A percentile compares a stretch with the other conserved stretches of the same genome.
Conservation (phyloP, 1,140 invertebrate species). For the Drosophila neocordata region DNA sequence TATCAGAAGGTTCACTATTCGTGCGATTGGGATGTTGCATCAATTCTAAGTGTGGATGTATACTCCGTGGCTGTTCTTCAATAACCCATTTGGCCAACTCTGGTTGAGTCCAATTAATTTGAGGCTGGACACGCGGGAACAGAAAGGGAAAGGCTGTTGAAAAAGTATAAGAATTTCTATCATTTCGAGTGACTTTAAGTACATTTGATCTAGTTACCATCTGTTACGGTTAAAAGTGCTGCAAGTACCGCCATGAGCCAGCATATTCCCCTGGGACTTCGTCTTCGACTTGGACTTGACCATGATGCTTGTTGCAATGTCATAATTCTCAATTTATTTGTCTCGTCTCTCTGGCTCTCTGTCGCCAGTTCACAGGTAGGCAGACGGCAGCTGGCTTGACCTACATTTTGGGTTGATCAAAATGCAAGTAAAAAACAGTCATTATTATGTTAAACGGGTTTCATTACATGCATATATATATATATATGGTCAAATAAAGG, state of each 20-base stretch:
- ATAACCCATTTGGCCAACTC: conserved; percentile 84
- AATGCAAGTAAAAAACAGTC: conserved; percentile 40
- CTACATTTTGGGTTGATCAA: conserved; percentile 55
- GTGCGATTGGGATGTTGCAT: conserved; percentile 82
- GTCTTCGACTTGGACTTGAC: conserved; percentile 11
- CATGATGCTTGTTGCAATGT: conserved; percentile 31
- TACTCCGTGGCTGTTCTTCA: conserved; percentile 83
- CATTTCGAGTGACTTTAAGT: background rate
- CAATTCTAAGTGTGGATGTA: conserved; percentile 84
- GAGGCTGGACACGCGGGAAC: conserved; percentile 69
- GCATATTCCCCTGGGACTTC: conserved; percentile 55
- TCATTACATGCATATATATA: conserved; percentile 14
- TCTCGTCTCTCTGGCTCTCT: background rate
- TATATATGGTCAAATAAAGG: background rate
- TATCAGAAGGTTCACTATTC: conserved; percentile 82
- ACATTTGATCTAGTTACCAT: conserved; percentile 47
- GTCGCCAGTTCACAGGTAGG: conserved; percentile 29
- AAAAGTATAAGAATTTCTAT: background rate
- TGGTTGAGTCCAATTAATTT: conserved; percentile 85
- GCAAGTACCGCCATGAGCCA: conserved; percentile 60
- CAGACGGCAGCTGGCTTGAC: conserved; percentile 54
- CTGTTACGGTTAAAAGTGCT: conserved; percentile 27
- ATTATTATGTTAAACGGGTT: conserved; percentile 71
- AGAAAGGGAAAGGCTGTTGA: conserved; percentile 70
- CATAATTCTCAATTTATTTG: conserved; percentile 34